Percentiles rank a stretch among this genome's conserved stretches.
phyloP scores from a whole-genome alignment of 2,797 vertebrate species.

The Chiloscyllium punctatum region DNA sequence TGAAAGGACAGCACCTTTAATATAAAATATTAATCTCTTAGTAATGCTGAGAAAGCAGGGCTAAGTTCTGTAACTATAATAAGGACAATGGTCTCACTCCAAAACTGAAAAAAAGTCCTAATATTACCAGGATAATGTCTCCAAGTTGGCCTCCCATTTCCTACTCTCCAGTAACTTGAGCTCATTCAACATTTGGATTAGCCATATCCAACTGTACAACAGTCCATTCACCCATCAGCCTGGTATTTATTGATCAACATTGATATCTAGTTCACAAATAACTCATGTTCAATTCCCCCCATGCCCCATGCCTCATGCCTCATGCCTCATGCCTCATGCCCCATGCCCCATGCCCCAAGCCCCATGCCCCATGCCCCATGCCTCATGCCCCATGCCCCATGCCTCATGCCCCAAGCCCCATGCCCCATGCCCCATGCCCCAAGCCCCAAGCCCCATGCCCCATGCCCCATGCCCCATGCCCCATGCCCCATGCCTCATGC shows the following conservation, averaged over 20 bases:
- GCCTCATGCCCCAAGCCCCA: neutral
- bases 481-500: neutral
- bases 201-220: neutral
- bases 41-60: no score
- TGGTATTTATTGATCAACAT: neutral
- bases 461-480: no score
- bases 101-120: neutral
- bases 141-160: neutral
- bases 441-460: no score
- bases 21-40: neutral
- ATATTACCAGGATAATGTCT: neutral
- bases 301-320: neutral
- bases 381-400: neutral
- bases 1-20: neutral
- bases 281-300: neutral
- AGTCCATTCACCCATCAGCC: neutral
- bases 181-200: neutral
- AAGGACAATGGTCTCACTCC: neutral
- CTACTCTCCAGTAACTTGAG: neutral
- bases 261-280: neutral
- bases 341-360: no score
- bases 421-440: neutral
- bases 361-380: neutral
- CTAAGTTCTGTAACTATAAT: neutral
- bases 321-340: neutral